Conservation (phyloP, 2,888 invertebrate species). For the Prostheceraeus crozeri region DNA sequence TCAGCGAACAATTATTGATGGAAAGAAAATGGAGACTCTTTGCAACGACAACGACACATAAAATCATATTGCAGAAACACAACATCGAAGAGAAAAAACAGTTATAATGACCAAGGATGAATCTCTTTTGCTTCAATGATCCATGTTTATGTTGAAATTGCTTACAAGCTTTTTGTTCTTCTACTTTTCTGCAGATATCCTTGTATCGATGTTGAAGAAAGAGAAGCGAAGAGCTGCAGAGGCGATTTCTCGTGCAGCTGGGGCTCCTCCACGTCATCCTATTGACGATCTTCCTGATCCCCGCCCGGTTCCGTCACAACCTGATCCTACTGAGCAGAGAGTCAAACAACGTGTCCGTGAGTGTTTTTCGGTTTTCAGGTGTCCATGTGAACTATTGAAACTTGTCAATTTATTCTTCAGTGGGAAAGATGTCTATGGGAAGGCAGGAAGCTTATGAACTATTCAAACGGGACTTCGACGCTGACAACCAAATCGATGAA, state of each 20-base stretch:
- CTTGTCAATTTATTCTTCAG: no score
- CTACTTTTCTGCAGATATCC: slow-evolving; percentile 45
- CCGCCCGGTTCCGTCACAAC: not conserved
- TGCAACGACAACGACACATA: no score
- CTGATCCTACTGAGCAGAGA: not conserved
- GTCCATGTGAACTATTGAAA: no score
- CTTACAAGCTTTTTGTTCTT: no score
- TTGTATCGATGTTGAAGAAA: slow-evolving; percentile 56
- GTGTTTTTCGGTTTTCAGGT: no score
- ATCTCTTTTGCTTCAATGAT: no score
- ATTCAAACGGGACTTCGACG: slow-evolving; percentile 51
- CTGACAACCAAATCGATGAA: slow-evolving; percentile 49
- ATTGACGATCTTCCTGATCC: not conserved
- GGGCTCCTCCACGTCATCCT: not conserved
- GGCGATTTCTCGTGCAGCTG: slow-evolving; percentile 40
- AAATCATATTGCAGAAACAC: no score
- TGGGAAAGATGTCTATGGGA: slow-evolving; percentile 55
- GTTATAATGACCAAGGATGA: no score
- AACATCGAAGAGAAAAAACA: not conserved
- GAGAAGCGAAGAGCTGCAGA: slow-evolving; percentile 52
- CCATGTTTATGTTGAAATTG: not conserved
- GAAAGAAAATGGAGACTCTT: no score
- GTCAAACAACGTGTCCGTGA: not conserved
- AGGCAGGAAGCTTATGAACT: slow-evolving; percentile 56
- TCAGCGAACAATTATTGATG: no score